These are phyloP conservation scores for Heliconius himera DNA, from an alignment of 1,140 invertebrate species.

Conservation along the genomic window DNA sequence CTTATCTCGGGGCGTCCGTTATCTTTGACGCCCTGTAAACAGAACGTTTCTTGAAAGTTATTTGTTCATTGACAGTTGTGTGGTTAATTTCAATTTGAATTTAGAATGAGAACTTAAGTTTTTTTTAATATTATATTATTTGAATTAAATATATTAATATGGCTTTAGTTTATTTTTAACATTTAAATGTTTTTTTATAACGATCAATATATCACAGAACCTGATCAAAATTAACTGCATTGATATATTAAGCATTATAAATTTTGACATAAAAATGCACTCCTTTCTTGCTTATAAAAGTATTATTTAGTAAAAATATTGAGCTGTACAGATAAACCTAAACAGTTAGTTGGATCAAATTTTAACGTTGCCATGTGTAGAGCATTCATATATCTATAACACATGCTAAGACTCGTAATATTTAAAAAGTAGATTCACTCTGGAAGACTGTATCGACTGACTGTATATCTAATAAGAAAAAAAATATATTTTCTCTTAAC, in stretches of 20 bases:
- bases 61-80: conserved; percentile 64
- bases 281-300: not conserved
- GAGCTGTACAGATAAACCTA: not conserved
- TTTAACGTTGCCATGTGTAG: not conserved
- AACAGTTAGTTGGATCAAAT: not conserved
- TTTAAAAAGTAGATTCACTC: not conserved
- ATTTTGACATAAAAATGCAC: not conserved
- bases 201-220: too few species aligned
- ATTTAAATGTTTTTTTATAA: too few species aligned
- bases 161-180: too few species aligned
- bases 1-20: conserved; percentile 57
- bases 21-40: conserved; percentile 59
- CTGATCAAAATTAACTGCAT: not conserved
- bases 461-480: not conserved
- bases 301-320: not conserved
- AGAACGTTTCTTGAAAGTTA: conserved; percentile 60
- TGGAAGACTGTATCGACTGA: not conserved
- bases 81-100: conserved; percentile 33
- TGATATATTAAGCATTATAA: not conserved
- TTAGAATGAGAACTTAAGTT: conserved; percentile 13
- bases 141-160: not conserved
- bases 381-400: not conserved
- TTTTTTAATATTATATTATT: not conserved
- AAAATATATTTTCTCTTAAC: not conserved
- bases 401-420: not conserved